Conservation (phyloP, 2,888 invertebrate genomes). For the Bembecia ichneumoniformis region DNA sequence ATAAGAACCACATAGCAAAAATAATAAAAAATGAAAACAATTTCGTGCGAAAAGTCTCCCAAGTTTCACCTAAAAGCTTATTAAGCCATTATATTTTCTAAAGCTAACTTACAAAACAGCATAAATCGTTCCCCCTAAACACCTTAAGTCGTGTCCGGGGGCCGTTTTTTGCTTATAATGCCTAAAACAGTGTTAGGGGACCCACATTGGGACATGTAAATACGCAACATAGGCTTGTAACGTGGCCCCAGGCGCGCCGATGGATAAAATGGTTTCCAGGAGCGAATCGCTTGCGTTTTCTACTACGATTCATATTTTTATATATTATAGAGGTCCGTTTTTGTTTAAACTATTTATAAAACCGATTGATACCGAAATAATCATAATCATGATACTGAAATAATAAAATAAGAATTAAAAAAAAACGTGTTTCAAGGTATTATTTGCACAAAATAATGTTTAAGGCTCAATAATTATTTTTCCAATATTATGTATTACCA, state of each 20-base stretch:
- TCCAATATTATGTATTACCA: no score
- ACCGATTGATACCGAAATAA: neutral
- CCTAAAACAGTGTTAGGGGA: slow-evolving; percentile 17
- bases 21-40: neutral
- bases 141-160: slow-evolving; percentile 14
- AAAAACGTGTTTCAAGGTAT: no score
- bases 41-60: neutral
- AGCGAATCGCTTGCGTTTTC: slow-evolving; percentile 3
- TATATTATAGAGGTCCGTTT: neutral
- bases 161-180: slow-evolving; percentile 14
- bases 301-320: neutral
- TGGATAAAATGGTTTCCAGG: slow-evolving; percentile 5
- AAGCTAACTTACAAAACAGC: slow-evolving; percentile 8
- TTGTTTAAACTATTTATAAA: neutral
- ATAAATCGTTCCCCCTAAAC: slow-evolving; percentile 25
- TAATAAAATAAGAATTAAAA: no score
- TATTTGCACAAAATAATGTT: no score
- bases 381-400: no score
- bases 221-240: slow-evolving; percentile 8
- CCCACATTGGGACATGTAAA: slow-evolving; percentile 16
- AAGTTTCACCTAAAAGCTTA: neutral
- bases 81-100: neutral
- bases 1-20: neutral
- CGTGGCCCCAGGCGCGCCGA: slow-evolving; percentile 2
- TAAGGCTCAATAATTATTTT: no score